Conservation (phyloP, 2,113 vertebrate genomes). For the Nibea coibor region DNA sequence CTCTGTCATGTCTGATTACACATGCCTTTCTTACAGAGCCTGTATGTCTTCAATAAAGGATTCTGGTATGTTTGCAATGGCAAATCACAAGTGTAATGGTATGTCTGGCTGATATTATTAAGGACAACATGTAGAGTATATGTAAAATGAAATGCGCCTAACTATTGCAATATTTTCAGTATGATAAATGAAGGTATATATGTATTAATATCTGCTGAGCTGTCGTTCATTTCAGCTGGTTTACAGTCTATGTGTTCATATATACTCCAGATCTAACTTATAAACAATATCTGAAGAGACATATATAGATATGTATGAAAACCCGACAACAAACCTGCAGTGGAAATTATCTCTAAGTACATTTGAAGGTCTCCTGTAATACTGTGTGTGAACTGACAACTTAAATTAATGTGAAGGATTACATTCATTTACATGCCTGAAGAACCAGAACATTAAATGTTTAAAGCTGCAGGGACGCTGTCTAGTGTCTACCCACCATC, state of each 20-base stretch:
- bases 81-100: conserved; percentile 39
- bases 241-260: not conserved
- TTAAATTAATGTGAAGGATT: not conserved
- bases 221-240: not conserved
- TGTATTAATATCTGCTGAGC: not conserved
- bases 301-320: conserved; percentile 17
- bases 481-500: conserved; percentile 9
- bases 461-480: conserved; percentile 10
- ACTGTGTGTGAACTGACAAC: not conserved
- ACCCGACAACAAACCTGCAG: conserved; percentile 3
- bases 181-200: conserved; percentile 29
- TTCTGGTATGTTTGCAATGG: conserved; percentile 64
- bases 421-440: not conserved
- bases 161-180: conserved; percentile 13
- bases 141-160: conserved; percentile 17
- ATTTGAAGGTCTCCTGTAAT: conserved; percentile 1
- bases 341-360: not conserved
- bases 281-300: not conserved
- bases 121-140: not conserved
- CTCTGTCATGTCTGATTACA: conserved; percentile 55
- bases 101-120: conserved; percentile 30
- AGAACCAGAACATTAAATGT: not conserved
- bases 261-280: not conserved
- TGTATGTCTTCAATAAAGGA: conserved; percentile 75
- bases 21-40: conserved; percentile 67